Evolutionary conservation across 2,888 invertebrate genomes (phyloP).

Genomic region (Taphrorychus bicolor): DNA sequence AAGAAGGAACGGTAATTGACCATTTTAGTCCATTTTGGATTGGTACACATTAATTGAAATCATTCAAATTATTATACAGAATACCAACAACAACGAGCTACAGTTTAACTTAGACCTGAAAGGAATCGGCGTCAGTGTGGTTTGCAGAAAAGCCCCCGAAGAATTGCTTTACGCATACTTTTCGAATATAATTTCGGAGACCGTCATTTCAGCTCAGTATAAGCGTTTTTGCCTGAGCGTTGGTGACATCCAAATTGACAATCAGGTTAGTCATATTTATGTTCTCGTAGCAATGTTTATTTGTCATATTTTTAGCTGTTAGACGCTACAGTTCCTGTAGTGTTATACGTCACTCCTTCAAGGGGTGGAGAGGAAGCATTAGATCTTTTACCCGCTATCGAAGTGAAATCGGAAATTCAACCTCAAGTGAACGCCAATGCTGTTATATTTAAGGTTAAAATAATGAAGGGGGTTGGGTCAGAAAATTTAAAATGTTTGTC

Average conservation of each 20-base stretch:
- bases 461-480: no score
- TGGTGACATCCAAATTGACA: slow-evolving; percentile 85
- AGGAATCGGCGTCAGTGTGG: slow-evolving; percentile 80
- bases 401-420: slow-evolving; percentile 76
- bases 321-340: slow-evolving; percentile 84
- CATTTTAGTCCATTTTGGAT: background rate
- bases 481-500: background rate
- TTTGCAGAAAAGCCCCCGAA: slow-evolving; percentile 76
- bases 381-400: slow-evolving; percentile 74
- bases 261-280: slow-evolving; percentile 62
- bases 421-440: slow-evolving; percentile 75
- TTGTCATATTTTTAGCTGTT: slow-evolving; percentile 77
- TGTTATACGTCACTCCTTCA: slow-evolving; percentile 74
- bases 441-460: slow-evolving; percentile 85
- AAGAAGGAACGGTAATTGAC: no score
- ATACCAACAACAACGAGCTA: slow-evolving; percentile 61
- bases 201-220: slow-evolving; percentile 63
- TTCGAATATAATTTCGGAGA: slow-evolving; percentile 69
- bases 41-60: background rate
- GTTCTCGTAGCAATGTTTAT: no score
- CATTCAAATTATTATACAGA: slow-evolving; percentile 21
- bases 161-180: slow-evolving; percentile 81
- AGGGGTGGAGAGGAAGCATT: slow-evolving; percentile 61
- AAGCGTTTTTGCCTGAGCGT: slow-evolving; percentile 76
- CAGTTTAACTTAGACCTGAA: slow-evolving; percentile 68